These are phyloP conservation scores for Pelusios castaneus DNA, from an alignment of 2,113 vertebrate species.

Conservation along the genomic window DNA sequence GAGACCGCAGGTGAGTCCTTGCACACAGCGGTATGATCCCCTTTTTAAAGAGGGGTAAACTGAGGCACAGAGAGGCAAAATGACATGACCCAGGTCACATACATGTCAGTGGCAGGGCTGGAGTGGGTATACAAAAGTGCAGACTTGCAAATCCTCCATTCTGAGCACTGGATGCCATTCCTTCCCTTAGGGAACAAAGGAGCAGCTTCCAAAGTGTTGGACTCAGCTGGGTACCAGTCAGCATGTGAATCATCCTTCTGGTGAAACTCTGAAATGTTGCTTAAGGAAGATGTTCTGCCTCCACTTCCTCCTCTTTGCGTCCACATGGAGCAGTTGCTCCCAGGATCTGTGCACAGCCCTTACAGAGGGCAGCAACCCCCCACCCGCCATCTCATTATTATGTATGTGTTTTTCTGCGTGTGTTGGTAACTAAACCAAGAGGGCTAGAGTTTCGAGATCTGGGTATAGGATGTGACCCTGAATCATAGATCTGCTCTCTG, in stretches of 20 bases:
- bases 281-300: neutral
- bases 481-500: neutral
- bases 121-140: neutral
- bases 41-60: neutral
- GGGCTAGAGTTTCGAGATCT: neutral
- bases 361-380: neutral
- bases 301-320: neutral
- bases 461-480: accelerated
- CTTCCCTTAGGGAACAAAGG: neutral
- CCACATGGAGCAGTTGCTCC: no score
- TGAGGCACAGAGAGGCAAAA: neutral
- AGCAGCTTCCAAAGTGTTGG: neutral
- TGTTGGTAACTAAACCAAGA: accelerated
- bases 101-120: neutral
- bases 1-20: no score
- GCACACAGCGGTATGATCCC: neutral
- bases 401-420: accelerated
- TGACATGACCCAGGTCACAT: neutral
- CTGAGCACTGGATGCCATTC: neutral
- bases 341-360: neutral
- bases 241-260: neutral
- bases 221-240: neutral
- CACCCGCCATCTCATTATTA: neutral
- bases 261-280: neutral
- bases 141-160: neutral